These are phyloP conservation scores for Umimayanthus kanabou DNA, from an alignment of 92 coral and sea anemone genomes.

Conservation along the genomic window DNA sequence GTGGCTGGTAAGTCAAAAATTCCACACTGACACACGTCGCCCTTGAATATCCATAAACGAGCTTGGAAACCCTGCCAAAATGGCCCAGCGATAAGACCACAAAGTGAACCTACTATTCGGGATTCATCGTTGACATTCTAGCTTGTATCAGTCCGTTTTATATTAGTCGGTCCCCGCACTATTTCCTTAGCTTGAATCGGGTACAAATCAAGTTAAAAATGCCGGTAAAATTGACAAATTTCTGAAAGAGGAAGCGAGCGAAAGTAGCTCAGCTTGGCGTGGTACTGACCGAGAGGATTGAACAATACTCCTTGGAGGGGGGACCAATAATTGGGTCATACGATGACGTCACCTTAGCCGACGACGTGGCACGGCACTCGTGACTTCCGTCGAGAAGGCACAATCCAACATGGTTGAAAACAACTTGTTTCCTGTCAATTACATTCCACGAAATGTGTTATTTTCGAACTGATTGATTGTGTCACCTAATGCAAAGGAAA, in stretches of 20 bases:
- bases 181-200: conserved; percentile 74
- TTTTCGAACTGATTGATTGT: background rate
- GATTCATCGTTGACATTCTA: conserved; percentile 99
- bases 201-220: conserved; percentile 69
- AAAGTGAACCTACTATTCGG: conserved; percentile 97
- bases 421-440: background rate
- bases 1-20: conserved; percentile 59
- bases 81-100: conserved; percentile 62
- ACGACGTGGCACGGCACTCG: conserved; percentile 87
- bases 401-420: conserved; percentile 26
- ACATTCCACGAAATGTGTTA: background rate
- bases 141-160: conserved; percentile 77
- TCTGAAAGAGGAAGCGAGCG: conserved; percentile 94
- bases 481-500: background rate
- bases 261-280: conserved; percentile 92
- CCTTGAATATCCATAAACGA: conserved; percentile 65
- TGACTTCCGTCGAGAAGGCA: conserved; percentile 29
- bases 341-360: conserved; percentile 86
- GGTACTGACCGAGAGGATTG: conserved; percentile 75
- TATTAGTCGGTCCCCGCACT: conserved; percentile 66
- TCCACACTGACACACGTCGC: conserved; percentile 61
- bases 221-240: conserved; percentile 76
- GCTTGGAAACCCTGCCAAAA: conserved; percentile 78
- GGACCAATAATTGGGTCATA: conserved; percentile 72
- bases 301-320: conserved; percentile 96